Evolutionary conservation across 2,113 vertebrate genomes (phyloP), one percentile per base, ranked within the genome.

Genomic region (Dasyprocta punctata): DNA sequence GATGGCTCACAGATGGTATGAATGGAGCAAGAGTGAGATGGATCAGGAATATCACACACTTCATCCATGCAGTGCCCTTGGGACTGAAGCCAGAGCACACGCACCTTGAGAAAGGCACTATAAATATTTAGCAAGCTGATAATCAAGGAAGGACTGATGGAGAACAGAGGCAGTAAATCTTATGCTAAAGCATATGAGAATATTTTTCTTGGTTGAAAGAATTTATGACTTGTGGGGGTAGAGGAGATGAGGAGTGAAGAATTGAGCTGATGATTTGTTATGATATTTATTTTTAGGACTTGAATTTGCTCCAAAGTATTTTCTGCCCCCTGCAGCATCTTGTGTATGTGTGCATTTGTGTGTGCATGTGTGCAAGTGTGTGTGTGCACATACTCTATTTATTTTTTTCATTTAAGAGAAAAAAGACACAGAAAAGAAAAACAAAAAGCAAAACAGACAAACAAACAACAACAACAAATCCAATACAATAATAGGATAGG

Each of bases 41-140:
- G 52, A 86, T n/a, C 33, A 77, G 80, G 44, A 78, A 63, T 80
- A n/a, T 24, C 65, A 92, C 83, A 86, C 75, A 54, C 87, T 60
- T 95, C 78, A 52, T 87, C 8, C 0, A n/a, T 6, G 14, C 33
- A 0, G 24, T 49, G 16, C 87, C 36, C 60, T 56, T 14, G 87
- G 77, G 36, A 96, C 83, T 92, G 89, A 95, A 97, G 94, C 96
- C n/a, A 60, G 97, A 95, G 95, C 5, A 36, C 77, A 71, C 83
- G n/a, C 89, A 69, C 77, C 91, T 95, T 95, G 89, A 97, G 92
- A 86, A 98, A 98, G 75, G 60, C 85, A 94, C 44, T 60, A 81
- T 97, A 98, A 98, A 97, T 98, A 98, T 97, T 97, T 97, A 97
- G 89, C 95, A 93, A 98, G 96, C 63, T 71, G 58, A 30, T 97